Conservation (phyloP, 2,113 vertebrate genomes). For the Casuarius casuarius region DNA sequence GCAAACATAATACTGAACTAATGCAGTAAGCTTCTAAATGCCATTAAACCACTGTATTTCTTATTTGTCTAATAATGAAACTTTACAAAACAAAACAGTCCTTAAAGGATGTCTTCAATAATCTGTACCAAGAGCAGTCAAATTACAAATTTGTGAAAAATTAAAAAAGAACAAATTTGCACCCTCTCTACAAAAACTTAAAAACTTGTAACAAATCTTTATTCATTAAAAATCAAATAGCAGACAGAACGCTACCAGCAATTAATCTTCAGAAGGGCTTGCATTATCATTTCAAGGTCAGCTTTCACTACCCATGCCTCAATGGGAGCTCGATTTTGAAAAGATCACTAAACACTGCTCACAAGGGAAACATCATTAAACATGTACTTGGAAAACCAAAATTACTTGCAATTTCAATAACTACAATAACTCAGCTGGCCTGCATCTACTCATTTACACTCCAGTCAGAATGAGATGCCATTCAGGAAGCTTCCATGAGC, state of each 20-base stretch:
- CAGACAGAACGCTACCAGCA: constrained; percentile 17
- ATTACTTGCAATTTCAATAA: not conserved
- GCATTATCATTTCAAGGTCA: constrained; percentile 55
- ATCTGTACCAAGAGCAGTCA: not conserved
- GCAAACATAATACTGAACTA: not conserved
- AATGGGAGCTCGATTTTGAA: constrained; percentile 15
- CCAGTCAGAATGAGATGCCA: not conserved
- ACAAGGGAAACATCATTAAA: not conserved
- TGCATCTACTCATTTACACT: not conserved
- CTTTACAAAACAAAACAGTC: not conserved
- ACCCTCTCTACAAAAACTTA: not conserved
- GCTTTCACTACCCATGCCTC: constrained; percentile 41
- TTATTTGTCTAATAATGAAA: not conserved
- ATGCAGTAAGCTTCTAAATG: constrained; percentile 21
- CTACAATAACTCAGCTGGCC: not conserved
- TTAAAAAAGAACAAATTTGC: not conserved
- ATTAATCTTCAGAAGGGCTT: not conserved
- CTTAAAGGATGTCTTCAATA: not conserved
- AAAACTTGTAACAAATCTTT: not conserved
- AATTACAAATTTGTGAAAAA: not conserved
- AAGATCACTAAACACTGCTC: not conserved
- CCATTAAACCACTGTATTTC: not conserved
- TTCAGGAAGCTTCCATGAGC: not conserved
- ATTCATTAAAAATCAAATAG: constrained; percentile 38
- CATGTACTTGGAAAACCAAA: not conserved